Percentiles rank a stretch among this genome's conserved stretches.
phyloP scores from a whole-genome alignment of 2,888 invertebrate species.

The Ceratothoa steindachneri region DNA sequence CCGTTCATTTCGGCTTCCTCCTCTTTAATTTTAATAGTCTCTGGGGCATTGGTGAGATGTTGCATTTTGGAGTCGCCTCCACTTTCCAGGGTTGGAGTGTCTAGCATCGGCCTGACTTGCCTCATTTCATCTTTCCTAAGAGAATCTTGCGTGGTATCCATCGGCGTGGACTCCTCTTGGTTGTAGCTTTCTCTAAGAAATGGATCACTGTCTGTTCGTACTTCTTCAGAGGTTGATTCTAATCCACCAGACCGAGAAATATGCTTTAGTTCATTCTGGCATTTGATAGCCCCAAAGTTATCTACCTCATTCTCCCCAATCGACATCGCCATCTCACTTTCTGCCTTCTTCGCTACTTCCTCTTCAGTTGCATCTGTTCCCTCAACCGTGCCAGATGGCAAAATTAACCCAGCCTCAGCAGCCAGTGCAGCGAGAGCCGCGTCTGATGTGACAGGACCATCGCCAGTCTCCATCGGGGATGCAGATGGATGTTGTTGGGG shows the following conservation, averaged over 20 bases:
- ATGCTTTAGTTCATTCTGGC: background rate
- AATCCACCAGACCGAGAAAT: background rate
- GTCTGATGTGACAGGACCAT: constrained; percentile 62
- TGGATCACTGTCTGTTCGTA: background rate
- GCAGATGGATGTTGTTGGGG: constrained; percentile 28
- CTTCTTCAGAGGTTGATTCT: background rate
- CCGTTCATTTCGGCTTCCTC: background rate
- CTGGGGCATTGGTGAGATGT: too few relatives aligned
- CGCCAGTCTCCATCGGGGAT: constrained; percentile 49
- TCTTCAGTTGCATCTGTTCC: constrained; percentile 19
- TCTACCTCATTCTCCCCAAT: background rate
- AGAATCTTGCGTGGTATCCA: background rate
- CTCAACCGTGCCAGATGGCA: constrained; percentile 27
- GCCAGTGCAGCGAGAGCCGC: constrained; percentile 63
- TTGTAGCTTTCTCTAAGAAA: background rate
- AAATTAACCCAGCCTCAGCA: constrained; percentile 61
- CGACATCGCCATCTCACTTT: background rate
- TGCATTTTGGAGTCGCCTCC: background rate
- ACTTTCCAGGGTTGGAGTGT: background rate
- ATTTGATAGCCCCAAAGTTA: background rate
- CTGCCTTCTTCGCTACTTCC: constrained; percentile 8
- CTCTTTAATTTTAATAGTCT: background rate
- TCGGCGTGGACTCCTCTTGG: background rate
- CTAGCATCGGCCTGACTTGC: background rate
- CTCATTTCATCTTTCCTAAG: background rate